A percentile compares a stretch with the other conserved stretches of the same genome.
Evolutionary conservation across 2,888 invertebrate genomes (phyloP).

Genomic region (Agrochola litura): DNA sequence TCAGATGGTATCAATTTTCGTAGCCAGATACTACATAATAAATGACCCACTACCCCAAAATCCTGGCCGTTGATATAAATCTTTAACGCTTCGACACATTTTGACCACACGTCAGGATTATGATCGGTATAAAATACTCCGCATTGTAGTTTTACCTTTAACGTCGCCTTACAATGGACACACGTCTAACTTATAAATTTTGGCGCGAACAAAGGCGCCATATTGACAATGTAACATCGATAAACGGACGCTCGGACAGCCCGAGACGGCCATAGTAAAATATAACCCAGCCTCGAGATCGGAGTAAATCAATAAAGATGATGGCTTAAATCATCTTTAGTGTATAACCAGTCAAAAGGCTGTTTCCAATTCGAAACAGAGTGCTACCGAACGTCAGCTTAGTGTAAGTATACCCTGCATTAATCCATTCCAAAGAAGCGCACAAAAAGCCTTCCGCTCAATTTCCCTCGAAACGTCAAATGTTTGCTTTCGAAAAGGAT

Average conservation of each 20-base stretch:
- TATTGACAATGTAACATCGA: conserved; percentile 87
- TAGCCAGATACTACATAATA: conserved; percentile 68
- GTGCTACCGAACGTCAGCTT: conserved; percentile 79
- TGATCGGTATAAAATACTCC: conserved; percentile 86
- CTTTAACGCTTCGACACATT: conserved; percentile 88
- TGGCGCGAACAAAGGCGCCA: conserved; percentile 89
- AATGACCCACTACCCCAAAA: conserved; percentile 74
- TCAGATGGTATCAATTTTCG: conserved; percentile 53
- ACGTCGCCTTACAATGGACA: conserved; percentile 82
- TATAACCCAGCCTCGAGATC: conserved; percentile 82
- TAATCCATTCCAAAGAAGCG: conserved; percentile 74
- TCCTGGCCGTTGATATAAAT: conserved; percentile 82
- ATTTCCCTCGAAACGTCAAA: conserved; percentile 88
- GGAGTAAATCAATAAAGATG: conserved; percentile 86
- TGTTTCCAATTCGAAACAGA: conserved; percentile 67
- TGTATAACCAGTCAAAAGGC: conserved; percentile 65
- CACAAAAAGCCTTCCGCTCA: conserved; percentile 85
- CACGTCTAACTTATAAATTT: conserved; percentile 89
- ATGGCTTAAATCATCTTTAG: conserved; percentile 81
- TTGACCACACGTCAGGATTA: conserved; percentile 88
- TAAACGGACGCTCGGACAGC: conserved; percentile 80
- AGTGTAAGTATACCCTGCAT: conserved; percentile 71
- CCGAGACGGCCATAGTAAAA: conserved; percentile 80
- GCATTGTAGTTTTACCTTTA: conserved; percentile 80
- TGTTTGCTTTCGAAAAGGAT: conserved; percentile 88